phyloP scores from a whole-genome alignment of 2,888 invertebrate species.

The Pterostichus niger region DNA sequence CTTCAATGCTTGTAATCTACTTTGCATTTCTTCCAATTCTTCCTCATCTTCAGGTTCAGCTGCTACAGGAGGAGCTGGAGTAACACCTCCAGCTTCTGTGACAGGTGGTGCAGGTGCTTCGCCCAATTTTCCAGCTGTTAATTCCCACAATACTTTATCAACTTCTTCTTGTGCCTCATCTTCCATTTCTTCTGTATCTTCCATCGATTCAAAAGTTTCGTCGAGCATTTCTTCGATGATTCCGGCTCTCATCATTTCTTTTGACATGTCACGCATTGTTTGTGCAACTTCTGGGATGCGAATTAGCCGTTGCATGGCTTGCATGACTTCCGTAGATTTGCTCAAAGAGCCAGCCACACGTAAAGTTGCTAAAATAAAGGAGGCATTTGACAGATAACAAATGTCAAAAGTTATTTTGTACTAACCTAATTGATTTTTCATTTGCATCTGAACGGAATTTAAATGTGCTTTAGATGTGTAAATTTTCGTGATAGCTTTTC shows the following conservation, averaged over 20 bases:
- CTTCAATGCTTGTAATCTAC: constrained; percentile 90
- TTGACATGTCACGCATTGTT: constrained; percentile 98
- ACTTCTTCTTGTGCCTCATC: constrained; percentile 96
- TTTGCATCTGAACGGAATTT: constrained; percentile 96
- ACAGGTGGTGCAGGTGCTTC: constrained; percentile 92
- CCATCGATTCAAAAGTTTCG: constrained; percentile 96
- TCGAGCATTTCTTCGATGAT: constrained; percentile 99
- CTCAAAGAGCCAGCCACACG: constrained; percentile 95
- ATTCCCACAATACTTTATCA: constrained; percentile 85
- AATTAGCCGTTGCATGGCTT: constrained; percentile 95
- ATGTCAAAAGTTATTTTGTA: neutral
- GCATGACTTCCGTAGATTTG: constrained; percentile 99
- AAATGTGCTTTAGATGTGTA: constrained; percentile 98
- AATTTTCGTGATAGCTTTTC: constrained; percentile 93
- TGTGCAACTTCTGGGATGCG: constrained; percentile 95
- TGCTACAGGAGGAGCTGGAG: constrained; percentile 75
- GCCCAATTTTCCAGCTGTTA: constrained; percentile 94
- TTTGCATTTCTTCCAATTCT: constrained; percentile 95
- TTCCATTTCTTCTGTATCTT: constrained; percentile 97
- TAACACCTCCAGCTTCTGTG: constrained; percentile 80
- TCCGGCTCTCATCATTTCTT: constrained; percentile 99
- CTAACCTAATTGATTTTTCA: constrained; percentile 97
- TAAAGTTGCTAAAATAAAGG: constrained; percentile 93
- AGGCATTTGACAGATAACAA: constrained; percentile 7
- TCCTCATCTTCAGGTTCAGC: constrained; percentile 82